These are phyloP conservation scores for Alethe diademata DNA, from an alignment of 2,113 vertebrate genomes.

Conservation along the genomic window DNA sequence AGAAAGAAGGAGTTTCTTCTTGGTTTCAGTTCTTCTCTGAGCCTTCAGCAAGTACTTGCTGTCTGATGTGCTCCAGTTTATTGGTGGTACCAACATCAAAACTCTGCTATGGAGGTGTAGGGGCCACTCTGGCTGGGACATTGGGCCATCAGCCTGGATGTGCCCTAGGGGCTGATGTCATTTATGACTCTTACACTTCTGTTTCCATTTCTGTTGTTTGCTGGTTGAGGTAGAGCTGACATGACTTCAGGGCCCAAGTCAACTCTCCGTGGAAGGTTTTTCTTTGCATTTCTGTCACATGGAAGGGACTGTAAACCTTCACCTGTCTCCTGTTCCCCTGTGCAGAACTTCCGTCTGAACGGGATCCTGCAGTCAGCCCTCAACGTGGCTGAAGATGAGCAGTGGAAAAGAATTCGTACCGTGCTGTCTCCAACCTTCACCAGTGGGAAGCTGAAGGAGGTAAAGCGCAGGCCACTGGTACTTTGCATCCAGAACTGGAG, in stretches of 20 bases:
- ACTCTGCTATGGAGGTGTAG: background rate
- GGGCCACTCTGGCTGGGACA: background rate
- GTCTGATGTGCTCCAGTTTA: background rate
- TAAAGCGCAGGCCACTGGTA: background rate
- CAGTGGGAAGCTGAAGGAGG: conserved; percentile 75
- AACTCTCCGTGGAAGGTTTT: fast-evolving
- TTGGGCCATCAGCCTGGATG: background rate
- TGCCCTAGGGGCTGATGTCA: background rate
- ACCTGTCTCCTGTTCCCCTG: background rate
- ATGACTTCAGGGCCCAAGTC: background rate
- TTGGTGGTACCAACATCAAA: background rate
- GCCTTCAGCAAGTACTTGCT: background rate
- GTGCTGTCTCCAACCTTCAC: conserved; percentile 75
- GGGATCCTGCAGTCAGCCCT: conserved; percentile 52
- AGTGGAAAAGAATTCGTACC: conserved; percentile 72
- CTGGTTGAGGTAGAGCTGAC: background rate
- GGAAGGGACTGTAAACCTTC: background rate
- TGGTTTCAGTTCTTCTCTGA: background rate
- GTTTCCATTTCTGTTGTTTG: background rate
- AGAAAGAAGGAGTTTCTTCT: background rate
- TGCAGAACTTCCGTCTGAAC: conserved; percentile 58
- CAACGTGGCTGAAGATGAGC: conserved; percentile 25
- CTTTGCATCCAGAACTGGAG: background rate
- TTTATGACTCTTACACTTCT: background rate
- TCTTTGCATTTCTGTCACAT: background rate